Percentiles rank a stretch among this genome's conserved stretches.
These are phyloP conservation scores for Mormyrus proboscirostris DNA, from an alignment of 2,797 vertebrate species.

Conservation along the genomic window DNA sequence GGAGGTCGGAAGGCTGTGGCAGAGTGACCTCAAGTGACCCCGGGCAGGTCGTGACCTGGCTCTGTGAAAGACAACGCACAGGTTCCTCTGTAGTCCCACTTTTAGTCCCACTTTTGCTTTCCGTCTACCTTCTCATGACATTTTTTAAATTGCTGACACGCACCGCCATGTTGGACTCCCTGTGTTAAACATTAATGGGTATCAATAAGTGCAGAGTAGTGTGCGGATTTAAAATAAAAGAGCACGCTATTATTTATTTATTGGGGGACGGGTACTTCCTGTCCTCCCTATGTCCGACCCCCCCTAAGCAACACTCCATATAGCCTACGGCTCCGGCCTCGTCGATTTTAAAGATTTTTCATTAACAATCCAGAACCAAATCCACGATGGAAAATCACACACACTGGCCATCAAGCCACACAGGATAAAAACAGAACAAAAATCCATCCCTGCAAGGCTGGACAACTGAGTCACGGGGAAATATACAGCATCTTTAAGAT, in stretches of 20 bases:
- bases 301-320: neutral
- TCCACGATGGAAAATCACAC: neutral
- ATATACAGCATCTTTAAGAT: neutral
- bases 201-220: neutral
- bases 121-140: constrained; percentile 29
- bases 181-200: neutral
- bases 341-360: neutral
- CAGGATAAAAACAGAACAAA: neutral
- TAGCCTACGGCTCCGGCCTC: neutral
- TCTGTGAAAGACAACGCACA: neutral
- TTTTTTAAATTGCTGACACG: neutral
- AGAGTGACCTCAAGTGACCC: neutral
- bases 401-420: neutral
- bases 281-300: neutral
- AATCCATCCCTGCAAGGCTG: neutral
- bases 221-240: neutral
- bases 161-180: constrained; percentile 2
- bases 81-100: neutral
- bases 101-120: constrained; percentile 1
- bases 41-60: neutral
- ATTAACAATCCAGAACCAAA: neutral
- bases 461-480: neutral
- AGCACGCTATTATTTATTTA: neutral
- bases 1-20: neutral
- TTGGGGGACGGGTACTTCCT: neutral